Conservation (phyloP, 1,140 invertebrate genomes). For the Drosophila paulistorum region DNA sequence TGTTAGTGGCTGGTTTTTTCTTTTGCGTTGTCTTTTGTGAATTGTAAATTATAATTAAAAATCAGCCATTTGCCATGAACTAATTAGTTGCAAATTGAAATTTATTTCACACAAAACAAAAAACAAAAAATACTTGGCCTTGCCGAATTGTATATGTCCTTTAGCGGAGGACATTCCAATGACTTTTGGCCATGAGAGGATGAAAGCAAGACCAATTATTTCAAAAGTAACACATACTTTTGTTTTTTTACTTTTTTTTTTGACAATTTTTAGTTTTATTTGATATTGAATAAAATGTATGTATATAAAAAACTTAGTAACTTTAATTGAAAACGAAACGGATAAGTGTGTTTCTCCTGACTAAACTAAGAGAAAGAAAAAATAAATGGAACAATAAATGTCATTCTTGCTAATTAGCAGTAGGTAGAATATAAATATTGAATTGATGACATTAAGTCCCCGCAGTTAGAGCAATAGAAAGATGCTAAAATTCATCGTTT, state of each 20-base stretch:
- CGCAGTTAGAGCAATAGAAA: not conserved
- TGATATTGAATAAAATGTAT: too few species aligned
- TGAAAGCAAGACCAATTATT: too few species aligned
- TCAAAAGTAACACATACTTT: not conserved
- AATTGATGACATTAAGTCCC: slow-evolving; percentile 42
- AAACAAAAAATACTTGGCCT: not conserved
- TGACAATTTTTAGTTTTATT: too few species aligned
- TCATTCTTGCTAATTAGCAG: not conserved
- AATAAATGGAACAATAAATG: not conserved
- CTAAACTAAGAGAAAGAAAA: not conserved
- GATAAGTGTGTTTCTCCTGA: too few species aligned
- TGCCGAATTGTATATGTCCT: not conserved
- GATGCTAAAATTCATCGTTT: not conserved
- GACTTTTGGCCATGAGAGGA: too few species aligned
- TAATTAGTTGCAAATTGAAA: slow-evolving; percentile 58
- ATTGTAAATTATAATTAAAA: slow-evolving; percentile 44
- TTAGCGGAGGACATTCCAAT: not conserved
- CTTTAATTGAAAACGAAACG: too few species aligned
- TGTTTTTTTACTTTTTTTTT: too few species aligned
- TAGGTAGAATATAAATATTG: slow-evolving; percentile 31
- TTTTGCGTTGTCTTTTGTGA: not conserved
- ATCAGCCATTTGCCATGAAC: slow-evolving; percentile 44
- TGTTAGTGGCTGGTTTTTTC: not conserved
- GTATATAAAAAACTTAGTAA: too few species aligned
- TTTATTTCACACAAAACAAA: slow-evolving; percentile 49